Conservation (phyloP, 2,113 vertebrate genomes). For the Hiodon alosoides region DNA sequence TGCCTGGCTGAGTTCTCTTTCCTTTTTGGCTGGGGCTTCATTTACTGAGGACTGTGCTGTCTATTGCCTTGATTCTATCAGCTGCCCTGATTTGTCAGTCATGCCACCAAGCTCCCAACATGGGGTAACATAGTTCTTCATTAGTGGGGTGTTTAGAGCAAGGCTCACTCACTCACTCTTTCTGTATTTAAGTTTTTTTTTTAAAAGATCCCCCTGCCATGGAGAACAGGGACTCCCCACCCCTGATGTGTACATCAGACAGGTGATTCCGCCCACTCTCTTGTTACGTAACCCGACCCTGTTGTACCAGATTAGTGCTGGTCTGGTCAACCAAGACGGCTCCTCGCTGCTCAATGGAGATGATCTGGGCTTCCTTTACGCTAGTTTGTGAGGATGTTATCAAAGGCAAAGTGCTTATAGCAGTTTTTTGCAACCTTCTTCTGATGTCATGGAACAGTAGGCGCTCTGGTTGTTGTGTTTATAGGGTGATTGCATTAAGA, state of each 20-base stretch:
- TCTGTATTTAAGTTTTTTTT: too few species aligned
- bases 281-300: background rate
- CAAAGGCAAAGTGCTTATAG: conserved; percentile 8
- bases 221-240: background rate
- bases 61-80: conserved; percentile 43
- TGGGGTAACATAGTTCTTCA: conserved; percentile 47
- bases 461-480: background rate
- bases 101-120: background rate
- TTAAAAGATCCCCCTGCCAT: too few species aligned
- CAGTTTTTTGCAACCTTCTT: conserved; percentile 22
- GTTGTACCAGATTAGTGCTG: background rate
- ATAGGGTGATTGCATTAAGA: conserved; percentile 3
- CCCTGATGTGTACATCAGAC: background rate
- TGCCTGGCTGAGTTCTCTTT: conserved; percentile 40
- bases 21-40: conserved; percentile 42
- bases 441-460: conserved; percentile 37
- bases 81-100: conserved; percentile 67
- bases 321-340: background rate
- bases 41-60: conserved; percentile 50
- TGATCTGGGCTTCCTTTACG: background rate
- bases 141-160: conserved; percentile 27
- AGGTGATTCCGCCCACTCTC: background rate
- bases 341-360: background rate
- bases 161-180: conserved; percentile 23
- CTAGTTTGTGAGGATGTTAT: background rate